phyloP scores from a whole-genome alignment of 2,888 invertebrate species.

The Deilephila porcellus region DNA sequence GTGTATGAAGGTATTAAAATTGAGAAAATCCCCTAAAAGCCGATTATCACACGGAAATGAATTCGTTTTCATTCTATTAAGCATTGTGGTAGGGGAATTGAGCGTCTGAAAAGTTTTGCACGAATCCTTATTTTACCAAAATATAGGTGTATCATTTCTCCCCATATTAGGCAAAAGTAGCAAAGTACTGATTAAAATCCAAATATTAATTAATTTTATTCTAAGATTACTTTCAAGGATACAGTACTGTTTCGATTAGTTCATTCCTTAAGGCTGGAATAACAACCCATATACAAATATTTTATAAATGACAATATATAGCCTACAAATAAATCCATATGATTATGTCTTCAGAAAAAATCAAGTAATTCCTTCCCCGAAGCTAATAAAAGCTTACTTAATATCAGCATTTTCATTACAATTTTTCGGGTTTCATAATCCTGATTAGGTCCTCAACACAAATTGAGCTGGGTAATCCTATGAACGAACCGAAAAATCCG shows the following conservation, averaged over 20 bases:
- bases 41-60: constrained; percentile 57
- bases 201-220: too few relatives aligned
- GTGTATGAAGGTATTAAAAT: constrained; percentile 11
- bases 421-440: constrained; percentile 18
- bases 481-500: constrained; percentile 47
- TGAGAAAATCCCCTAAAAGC: neutral
- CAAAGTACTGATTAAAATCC: neutral
- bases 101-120: constrained; percentile 52
- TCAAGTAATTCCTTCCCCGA: neutral
- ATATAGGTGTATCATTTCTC: neutral
- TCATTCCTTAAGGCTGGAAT: too few relatives aligned
- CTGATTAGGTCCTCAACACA: constrained; percentile 27
- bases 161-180: neutral
- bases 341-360: constrained; percentile 27
- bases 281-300: too few relatives aligned
- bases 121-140: constrained; percentile 46
- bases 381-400: constrained; percentile 8
- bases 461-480: constrained; percentile 41
- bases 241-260: too few relatives aligned
- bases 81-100: constrained; percentile 54
- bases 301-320: too few relatives aligned
- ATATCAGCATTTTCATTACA: constrained; percentile 13
- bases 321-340: too few relatives aligned
- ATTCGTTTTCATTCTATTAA: constrained; percentile 74
- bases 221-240: too few relatives aligned